A percentile compares a stretch with the other conserved stretches of the same genome.
Conservation (phyloP, 2,888 invertebrate genomes). For the Vanessa cardui region DNA sequence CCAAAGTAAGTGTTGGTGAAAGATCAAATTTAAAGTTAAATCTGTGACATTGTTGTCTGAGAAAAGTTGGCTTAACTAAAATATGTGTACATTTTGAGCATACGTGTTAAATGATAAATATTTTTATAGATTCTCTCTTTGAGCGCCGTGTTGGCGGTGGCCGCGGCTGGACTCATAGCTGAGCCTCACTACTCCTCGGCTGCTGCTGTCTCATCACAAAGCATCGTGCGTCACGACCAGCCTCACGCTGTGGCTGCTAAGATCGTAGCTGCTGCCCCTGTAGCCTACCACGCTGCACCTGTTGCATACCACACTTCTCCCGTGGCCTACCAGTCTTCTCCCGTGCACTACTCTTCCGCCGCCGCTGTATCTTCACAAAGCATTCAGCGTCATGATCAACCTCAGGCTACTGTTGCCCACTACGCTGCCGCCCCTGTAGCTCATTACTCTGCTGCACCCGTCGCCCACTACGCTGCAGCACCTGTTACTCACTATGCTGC, state of each 20-base stretch:
- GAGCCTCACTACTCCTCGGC: conserved; percentile 65
- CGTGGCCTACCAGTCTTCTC: conserved; percentile 48
- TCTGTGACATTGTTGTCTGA: too few species aligned
- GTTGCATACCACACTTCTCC: conserved; percentile 51
- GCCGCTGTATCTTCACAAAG: conserved; percentile 63
- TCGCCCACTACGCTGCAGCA: too few species aligned
- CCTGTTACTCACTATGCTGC: too few species aligned
- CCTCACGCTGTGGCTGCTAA: conserved; percentile 31
- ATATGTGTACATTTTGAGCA: neutral
- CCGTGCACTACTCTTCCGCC: conserved; percentile 60
- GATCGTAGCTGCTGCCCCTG: conserved; percentile 35
- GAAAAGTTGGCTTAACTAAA: too few species aligned
- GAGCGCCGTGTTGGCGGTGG: conserved; percentile 68
- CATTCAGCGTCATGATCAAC: conserved; percentile 52
- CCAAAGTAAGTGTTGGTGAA: conserved; percentile 59
- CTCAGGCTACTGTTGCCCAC: too few species aligned
- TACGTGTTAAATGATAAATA: neutral
- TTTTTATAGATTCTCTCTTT: conserved; percentile 61
- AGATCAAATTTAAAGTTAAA: neutral
- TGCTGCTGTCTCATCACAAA: conserved; percentile 67
- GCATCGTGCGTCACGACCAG: conserved; percentile 62
- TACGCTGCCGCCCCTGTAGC: too few species aligned
- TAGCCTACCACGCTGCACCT: conserved; percentile 52
- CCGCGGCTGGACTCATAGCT: conserved; percentile 64
- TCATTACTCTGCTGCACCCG: too few species aligned